Evolutionary conservation across 2,113 vertebrate genomes (phyloP).

Genomic region (Phocoena sinus): DNA sequence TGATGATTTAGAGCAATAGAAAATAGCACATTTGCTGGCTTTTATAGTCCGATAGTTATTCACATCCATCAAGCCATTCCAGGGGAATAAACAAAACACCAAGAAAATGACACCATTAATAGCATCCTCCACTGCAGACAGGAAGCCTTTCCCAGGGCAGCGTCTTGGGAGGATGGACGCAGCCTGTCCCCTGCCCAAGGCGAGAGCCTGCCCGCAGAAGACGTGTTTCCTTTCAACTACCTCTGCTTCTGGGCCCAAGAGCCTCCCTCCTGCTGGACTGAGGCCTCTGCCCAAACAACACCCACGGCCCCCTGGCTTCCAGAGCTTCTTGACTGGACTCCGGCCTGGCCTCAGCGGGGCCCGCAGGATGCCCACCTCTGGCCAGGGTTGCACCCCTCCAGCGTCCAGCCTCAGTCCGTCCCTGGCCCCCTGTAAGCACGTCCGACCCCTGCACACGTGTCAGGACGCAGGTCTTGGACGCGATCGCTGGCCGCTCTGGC

Average conservation of each 20-base stretch:
- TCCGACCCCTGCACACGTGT: accelerated
- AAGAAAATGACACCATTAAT: conserved; percentile 83
- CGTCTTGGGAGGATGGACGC: neutral
- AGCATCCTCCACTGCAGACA: conserved; percentile 66
- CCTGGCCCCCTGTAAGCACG: accelerated
- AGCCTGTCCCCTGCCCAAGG: neutral
- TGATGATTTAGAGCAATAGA: conserved; percentile 87
- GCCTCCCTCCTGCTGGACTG: neutral
- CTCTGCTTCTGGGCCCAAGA: neutral
- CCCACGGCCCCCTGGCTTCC: accelerated
- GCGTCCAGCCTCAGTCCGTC: neutral
- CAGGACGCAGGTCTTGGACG: accelerated
- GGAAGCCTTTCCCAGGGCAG: conserved; percentile 31
- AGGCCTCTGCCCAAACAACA: no score
- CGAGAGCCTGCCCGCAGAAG: neutral
- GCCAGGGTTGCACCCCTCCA: accelerated
- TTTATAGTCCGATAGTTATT: conserved; percentile 88
- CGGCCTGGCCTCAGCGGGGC: neutral
- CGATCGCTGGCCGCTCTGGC: accelerated
- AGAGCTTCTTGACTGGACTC: neutral
- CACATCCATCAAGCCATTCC: conserved; percentile 84
- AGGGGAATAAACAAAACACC: conserved; percentile 84
- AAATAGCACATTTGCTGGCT: conserved; percentile 85
- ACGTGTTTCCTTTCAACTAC: neutral
- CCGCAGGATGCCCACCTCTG: accelerated